phyloP scores from a whole-genome alignment of 2,797 vertebrate species.

The Limosa lapponica region DNA sequence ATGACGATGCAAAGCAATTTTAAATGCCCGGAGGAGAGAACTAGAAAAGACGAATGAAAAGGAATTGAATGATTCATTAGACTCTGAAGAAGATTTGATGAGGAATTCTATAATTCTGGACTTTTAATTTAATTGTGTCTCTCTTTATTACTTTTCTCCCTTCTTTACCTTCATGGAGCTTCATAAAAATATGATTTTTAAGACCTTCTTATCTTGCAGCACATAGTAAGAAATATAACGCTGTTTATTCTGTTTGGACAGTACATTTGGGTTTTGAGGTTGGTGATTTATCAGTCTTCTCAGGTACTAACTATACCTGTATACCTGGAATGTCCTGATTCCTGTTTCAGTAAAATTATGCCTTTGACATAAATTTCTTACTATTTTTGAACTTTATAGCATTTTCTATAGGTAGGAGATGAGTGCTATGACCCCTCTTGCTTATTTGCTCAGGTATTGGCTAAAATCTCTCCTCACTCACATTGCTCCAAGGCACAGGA shows the following conservation, averaged over 20 bases:
- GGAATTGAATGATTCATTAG: conserved; percentile 72
- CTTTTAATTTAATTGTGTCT: conserved; percentile 57
- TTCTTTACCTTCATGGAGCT: conserved; percentile 22
- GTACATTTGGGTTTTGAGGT: conserved; percentile 38
- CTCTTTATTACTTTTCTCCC: conserved; percentile 30
- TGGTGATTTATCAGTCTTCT: conserved; percentile 46
- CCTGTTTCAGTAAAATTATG: conserved; percentile 43
- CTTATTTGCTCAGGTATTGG: conserved; percentile 31
- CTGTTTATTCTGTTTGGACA: conserved; percentile 55
- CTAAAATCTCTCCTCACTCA: not conserved
- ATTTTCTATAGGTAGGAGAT: conserved; percentile 36
- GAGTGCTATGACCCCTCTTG: conserved; percentile 22
- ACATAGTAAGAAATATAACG: conserved; percentile 47
- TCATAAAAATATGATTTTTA: conserved; percentile 50
- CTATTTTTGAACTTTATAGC: conserved; percentile 45
- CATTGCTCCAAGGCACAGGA: not conserved
- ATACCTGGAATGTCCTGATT: not conserved
- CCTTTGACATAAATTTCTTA: conserved; percentile 52
- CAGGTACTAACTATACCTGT: not conserved
- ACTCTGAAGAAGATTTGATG: conserved; percentile 46
- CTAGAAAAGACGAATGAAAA: conserved; percentile 62
- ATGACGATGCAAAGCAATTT: conserved; percentile 64
- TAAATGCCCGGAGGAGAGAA: conserved; percentile 69
- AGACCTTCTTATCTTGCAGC: conserved; percentile 2
- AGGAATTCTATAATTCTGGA: conserved; percentile 66